Base-by-base conservation (phyloP, 2,888 invertebrate species). In the Caenorhabditis wallacei region DNA sequence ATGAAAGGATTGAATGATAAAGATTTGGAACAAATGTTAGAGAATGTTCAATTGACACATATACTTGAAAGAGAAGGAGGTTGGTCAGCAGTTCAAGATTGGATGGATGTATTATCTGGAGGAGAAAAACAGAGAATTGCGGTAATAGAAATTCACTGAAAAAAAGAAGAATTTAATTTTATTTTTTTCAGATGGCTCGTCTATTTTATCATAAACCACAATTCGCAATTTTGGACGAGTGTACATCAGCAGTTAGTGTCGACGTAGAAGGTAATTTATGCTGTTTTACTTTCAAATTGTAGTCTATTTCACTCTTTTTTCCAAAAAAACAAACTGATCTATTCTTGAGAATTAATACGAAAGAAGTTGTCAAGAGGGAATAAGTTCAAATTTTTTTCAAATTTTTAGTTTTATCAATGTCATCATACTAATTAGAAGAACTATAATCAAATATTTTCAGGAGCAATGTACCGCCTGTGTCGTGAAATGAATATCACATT, bases 401-500 rank as follows among this genome's bases (percentile, higher is more conserved):
- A n/a, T n/a, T n/a, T n/a, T n/a, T n/a, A n/a, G n/a, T n/a, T n/a
- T n/a, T n/a, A n/a, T n/a, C n/a, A n/a, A n/a, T n/a, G n/a, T n/a
- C n/a, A n/a, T n/a, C n/a, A n/a, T n/a, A n/a, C n/a, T n/a, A n/a
- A n/a, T n/a, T n/a, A n/a, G n/a, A n/a, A n/a, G n/a, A 30, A 3
- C 30, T 8, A 30, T 30, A 30, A 30, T 5, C 8, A 30, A 30
- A 5, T 30, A 16, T 61, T 75, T 86, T 46, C 64, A 87, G 87
- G 88, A 22, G 86, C 87, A 30, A 88, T 88, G 88, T 88, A 88
- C 43, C 79, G 81, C n/a, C 24, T 85, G 26, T 88, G 88, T 59
- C 85, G 88, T n/a, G 95, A 95, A 89, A 95, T 95, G 92, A 97
- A 97, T 59, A 98, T 98, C 90, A 98, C 97, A 0, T 94, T 99